A percentile compares a stretch with the other conserved stretches of the same genome.
Conservation (phyloP, 2,888 invertebrate species). For the Rotaria macrura region DNA sequence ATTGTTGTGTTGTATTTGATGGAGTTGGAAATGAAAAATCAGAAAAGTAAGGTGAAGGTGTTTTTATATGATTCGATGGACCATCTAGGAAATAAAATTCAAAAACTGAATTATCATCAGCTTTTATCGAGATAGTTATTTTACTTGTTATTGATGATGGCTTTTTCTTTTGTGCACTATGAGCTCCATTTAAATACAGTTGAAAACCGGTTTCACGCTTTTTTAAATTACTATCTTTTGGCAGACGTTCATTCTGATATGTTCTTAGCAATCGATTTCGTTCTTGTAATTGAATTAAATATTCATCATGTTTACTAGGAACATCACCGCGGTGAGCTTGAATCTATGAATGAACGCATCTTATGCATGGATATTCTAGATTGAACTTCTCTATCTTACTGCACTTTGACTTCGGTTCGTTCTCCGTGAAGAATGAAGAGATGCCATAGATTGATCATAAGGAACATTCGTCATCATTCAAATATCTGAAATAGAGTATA, state of each 20-base stretch:
- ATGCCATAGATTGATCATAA: not conserved
- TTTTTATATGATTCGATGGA: not conserved
- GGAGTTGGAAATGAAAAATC: slow-evolving; percentile 7
- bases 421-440: not conserved
- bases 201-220: slow-evolving; percentile 20
- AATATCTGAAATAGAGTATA: not conserved
- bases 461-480: not conserved
- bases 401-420: not conserved
- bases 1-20: not conserved
- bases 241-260: not conserved
- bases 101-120: too few species aligned
- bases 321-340: slow-evolving; percentile 16
- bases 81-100: not conserved
- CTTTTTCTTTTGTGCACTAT: not conserved
- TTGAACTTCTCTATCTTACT: not conserved
- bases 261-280: not conserved
- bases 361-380: not conserved
- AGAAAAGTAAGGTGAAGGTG: not conserved
- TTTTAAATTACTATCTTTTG: not conserved
- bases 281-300: slow-evolving; percentile 12
- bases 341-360: not conserved
- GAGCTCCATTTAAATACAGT: slow-evolving; percentile 7
- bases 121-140: not conserved
- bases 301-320: slow-evolving; percentile 16
- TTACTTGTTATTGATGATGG: not conserved